Evolutionary conservation across 2,797 vertebrate species (phyloP).

Genomic region (Pangasius larnaudii): DNA sequence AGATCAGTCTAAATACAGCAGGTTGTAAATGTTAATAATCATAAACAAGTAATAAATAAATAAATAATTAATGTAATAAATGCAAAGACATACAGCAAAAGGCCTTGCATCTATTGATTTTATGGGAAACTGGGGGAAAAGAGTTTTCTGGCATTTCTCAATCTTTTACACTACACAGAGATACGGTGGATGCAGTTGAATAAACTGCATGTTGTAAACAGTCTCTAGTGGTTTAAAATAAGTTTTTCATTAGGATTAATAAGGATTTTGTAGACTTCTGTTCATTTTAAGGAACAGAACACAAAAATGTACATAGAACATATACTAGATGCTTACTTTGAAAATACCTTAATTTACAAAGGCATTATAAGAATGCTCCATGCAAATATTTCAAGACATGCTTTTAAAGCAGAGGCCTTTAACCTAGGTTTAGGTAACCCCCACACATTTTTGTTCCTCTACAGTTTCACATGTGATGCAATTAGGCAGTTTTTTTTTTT

Average conservation of each 20-base stretch:
- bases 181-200: not conserved
- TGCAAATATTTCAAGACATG: constrained; percentile 7
- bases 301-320: not conserved
- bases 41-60: not conserved
- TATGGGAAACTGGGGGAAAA: not conserved
- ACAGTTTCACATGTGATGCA: not conserved
- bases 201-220: constrained; percentile 7
- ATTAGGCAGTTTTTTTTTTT: not conserved
- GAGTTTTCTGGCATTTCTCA: not conserved
- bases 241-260: not conserved
- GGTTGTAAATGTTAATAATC: not conserved
- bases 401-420: constrained; percentile 16
- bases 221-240: not conserved
- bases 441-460: not conserved
- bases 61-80: not conserved
- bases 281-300: not conserved
- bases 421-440: not conserved
- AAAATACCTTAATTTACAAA: not conserved
- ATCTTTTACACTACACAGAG: not conserved
- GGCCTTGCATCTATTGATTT: not conserved
- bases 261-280: not conserved
- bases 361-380: not conserved
- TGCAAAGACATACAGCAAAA: not conserved
- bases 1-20: constrained; percentile 5
- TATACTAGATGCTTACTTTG: not conserved